phyloP scores from a whole-genome alignment of 1,140 invertebrate genomes.

The Pararge aegeria region DNA sequence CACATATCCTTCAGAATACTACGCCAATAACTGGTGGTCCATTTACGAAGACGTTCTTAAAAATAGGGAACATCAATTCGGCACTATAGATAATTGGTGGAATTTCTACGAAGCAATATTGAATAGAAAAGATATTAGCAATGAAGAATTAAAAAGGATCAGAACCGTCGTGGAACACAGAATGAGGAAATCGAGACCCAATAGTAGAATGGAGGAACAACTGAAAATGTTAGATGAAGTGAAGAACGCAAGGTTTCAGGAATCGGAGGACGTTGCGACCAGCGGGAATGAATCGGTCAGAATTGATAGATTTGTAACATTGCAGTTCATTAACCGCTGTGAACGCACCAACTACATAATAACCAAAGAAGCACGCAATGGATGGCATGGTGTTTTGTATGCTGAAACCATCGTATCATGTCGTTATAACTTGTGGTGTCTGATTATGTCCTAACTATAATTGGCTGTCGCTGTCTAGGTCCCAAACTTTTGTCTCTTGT shows the following conservation, averaged over 20 bases:
- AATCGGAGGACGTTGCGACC: slow-evolving; percentile 51
- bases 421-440: slow-evolving; percentile 32
- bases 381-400: slow-evolving; percentile 44
- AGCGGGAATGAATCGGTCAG: slow-evolving; percentile 67
- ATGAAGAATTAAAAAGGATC: slow-evolving; percentile 47
- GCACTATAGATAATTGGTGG: slow-evolving; percentile 78
- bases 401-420: slow-evolving; percentile 28
- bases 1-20: slow-evolving; percentile 70
- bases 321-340: slow-evolving; percentile 43
- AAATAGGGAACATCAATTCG: slow-evolving; percentile 71
- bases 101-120: slow-evolving; percentile 66
- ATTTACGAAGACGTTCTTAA: slow-evolving; percentile 75
- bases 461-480: slow-evolving; percentile 24
- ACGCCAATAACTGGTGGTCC: slow-evolving; percentile 78
- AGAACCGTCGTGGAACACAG: slow-evolving; percentile 46
- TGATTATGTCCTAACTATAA: slow-evolving; percentile 13
- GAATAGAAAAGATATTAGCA: slow-evolving; percentile 50
- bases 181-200: slow-evolving; percentile 43
- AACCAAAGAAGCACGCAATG: slow-evolving; percentile 43
- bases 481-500: slow-evolving; percentile 21
- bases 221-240: slow-evolving; percentile 62
- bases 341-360: slow-evolving; percentile 37
- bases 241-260: slow-evolving; percentile 53
- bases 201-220: slow-evolving; percentile 66
- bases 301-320: slow-evolving; percentile 42